A percentile compares a stretch with the other conserved stretches of the same genome.
Evolutionary conservation across 2,113 vertebrate species (phyloP).

Genomic region (Neolamprologus longior): DNA sequence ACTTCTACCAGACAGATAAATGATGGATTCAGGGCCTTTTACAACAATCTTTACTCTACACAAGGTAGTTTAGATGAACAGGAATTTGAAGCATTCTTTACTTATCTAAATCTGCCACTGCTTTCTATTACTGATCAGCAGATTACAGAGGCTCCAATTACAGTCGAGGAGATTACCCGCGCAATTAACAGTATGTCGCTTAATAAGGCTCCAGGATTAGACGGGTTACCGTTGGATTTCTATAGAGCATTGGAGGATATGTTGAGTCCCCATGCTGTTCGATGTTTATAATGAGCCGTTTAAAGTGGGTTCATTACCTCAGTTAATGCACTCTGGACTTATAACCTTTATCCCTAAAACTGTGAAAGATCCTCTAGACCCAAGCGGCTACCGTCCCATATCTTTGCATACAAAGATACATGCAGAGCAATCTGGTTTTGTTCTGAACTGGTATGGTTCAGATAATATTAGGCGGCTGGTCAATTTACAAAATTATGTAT

Average conservation of each 20-base stretch:
- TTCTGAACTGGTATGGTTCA: not conserved
- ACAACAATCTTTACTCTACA: not conserved
- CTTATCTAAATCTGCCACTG: not conserved
- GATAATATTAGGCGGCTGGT: not conserved
- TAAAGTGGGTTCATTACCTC: not conserved
- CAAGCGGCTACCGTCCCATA: not conserved
- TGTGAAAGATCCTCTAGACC: not conserved
- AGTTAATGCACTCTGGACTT: not conserved
- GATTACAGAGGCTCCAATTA: not conserved
- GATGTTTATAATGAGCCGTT: not conserved
- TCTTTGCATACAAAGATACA: not conserved
- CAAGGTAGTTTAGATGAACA: not conserved
- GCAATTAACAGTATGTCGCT: not conserved
- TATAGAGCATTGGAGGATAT: not conserved
- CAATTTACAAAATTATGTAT: not conserved
- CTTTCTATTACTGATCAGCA: not conserved
- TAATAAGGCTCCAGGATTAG: not conserved
- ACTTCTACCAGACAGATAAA: not conserved
- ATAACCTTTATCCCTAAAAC: not conserved
- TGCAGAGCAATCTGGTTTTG: not conserved
- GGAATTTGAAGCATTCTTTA: not conserved
- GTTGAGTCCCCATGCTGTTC: not conserved
- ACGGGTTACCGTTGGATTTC: not conserved
- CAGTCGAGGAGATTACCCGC: not conserved
- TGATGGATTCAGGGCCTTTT: fast-evolving